These are phyloP conservation scores for Turritopsis dohrnii DNA, from an alignment of 30 jellyfish, hydroid and myxozoan species.

Conservation along the genomic window DNA sequence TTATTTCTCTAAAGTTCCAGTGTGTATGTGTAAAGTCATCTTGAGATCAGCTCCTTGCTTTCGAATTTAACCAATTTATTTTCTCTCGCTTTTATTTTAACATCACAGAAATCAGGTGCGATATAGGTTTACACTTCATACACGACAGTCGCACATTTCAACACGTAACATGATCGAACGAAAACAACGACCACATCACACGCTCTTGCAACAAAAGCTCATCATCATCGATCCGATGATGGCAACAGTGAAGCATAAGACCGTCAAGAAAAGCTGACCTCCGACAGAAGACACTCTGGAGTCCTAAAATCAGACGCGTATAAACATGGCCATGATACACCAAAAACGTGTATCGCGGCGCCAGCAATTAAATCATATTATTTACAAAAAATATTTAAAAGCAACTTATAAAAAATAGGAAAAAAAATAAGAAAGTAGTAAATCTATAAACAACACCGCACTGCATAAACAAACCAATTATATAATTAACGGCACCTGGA, in stretches of 20 bases:
- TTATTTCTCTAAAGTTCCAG: not conserved
- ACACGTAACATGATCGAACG: no score
- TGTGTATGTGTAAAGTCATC: not conserved
- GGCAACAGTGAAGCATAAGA: no score
- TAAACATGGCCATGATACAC: not conserved
- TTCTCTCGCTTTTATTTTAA: not conserved
- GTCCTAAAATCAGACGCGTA: not conserved
- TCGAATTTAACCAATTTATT: not conserved
- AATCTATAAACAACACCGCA: not conserved
- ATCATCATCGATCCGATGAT: no score
- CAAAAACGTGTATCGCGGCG: not conserved
- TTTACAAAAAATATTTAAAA: not conserved
- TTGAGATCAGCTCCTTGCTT: not conserved
- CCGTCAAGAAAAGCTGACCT: not conserved
- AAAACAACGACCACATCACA: no score
- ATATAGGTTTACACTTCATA: no score
- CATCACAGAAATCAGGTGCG: not conserved
- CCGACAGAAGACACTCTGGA: not conserved
- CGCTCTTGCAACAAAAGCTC: no score
- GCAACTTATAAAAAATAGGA: no score
- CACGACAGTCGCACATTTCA: no score
- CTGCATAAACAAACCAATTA: not conserved
- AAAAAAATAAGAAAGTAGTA: not conserved
- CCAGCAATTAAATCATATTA: not conserved
- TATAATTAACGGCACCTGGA: no score